Evolutionary conservation across 2,113 vertebrate species (phyloP), one percentile per base, ranked within the genome.

Genomic region (Cygnus buccinator): DNA sequence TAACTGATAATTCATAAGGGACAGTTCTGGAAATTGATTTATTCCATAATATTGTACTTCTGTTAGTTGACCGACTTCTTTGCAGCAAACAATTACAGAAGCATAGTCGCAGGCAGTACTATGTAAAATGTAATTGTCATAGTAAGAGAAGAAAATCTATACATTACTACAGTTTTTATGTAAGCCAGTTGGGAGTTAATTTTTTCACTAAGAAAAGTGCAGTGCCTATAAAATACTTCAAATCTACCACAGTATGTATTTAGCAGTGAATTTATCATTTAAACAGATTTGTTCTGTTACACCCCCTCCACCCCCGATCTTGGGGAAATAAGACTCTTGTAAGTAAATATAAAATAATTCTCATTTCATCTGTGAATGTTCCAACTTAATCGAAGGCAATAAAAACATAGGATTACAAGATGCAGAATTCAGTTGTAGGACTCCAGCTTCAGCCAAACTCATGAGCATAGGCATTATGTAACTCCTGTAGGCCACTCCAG

Each of bases 1-100:
- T 2, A 1, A n/a, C 7, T 9, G 70, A 6, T 1, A 5, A 22
- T 1, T 13, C 66, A 0, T 0, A 2, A 15, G 58, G 25, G 44
- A 41, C 4, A 7, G 41, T 1, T 62, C 72, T 71, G 71, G 65
- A n/a, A 25, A 13, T 1, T 14, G 20, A 3, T 13, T 33, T 25
- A 23, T n/a, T 39, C 59, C 8, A 0, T 0, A 4, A 61, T 52
- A 4, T 59, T 31, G n/a, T 46, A 3, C 5, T 50, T 3, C 41
- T 22, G 5, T 3, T 41, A 50, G 52, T 3, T 1, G 62, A 31
- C 19, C 3, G 77, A 3, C 72, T 63, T 10, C 52, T 54, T 17
- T n/a, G 77, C 89, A 76, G 94, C 76, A 48, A 11, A 5, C 4
- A 16, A 13, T 11, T 29, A 25, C 19, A 55, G 46, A 7, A 33